phyloP scores from a whole-genome alignment of 2,797 vertebrate genomes.

The Phataginus tetradactyla region DNA sequence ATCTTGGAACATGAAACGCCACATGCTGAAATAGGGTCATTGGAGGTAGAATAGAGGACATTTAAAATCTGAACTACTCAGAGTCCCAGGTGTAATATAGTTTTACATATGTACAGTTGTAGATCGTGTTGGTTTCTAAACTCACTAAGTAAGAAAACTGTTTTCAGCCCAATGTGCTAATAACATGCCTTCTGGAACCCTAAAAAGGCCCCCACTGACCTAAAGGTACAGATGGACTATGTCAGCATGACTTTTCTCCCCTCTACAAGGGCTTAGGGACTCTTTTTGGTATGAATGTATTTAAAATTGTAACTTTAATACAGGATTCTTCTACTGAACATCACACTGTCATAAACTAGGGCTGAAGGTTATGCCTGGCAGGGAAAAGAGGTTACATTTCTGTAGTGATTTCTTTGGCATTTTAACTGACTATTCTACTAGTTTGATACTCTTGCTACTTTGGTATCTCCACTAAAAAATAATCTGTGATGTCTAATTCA shows the following conservation, averaged over 20 bases:
- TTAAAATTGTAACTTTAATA: neutral
- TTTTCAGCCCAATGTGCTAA: neutral
- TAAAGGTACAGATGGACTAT: neutral
- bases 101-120: neutral
- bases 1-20: constrained; percentile 76
- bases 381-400: neutral
- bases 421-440: neutral
- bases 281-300: neutral
- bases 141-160: neutral
- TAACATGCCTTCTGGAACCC: neutral
- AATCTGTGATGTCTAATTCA: constrained; percentile 38
- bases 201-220: neutral
- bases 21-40: constrained; percentile 75
- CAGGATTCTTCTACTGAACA: neutral
- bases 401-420: constrained; percentile 39
- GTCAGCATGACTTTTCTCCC: neutral
- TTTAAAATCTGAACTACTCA: constrained; percentile 47
- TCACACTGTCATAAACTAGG: neutral
- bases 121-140: neutral
- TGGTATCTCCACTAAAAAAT: constrained; percentile 25
- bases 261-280: neutral
- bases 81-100: neutral
- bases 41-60: constrained; percentile 71
- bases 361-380: neutral
- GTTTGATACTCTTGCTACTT: neutral